Base-by-base conservation (phyloP, 2,113 vertebrate species). In the Aegithalos caudatus region DNA sequence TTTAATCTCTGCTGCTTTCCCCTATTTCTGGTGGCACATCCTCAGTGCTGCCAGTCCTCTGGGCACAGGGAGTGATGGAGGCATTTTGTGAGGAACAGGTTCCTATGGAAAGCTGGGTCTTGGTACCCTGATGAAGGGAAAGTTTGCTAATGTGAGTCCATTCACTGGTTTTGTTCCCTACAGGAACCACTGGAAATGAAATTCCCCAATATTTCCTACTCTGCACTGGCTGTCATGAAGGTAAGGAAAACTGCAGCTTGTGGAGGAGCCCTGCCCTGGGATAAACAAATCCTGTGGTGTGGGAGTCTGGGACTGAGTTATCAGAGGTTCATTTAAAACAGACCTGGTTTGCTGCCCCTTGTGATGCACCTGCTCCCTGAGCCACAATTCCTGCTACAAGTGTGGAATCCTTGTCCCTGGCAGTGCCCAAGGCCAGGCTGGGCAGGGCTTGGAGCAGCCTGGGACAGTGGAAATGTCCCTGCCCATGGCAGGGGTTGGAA, bases 181-280 rank as follows among this genome's bases (percentile, higher is more conserved):
- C 89, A 99, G 99, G 99, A 99, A 85, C 96, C 98, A 6, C 74
- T 99, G 77, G 99, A 99, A 97, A 93, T 98, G 92, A 99, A 98
- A 96, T 99, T 99, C 96, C 98, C 98, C 27, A 98, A 97, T 82
- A 97, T 99, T 69, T 99, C 99, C 2, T 97, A 97, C 86, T 97
- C 98, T 71, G 98, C 99, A 27, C 96, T 99, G 91, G 97, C 98
- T 71, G 95, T 99, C 70, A 98, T 99, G 98, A 99, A 99, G 99
- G 99, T 99, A 98, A 98, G 96, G 42, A 40, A 40, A 33, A 11
- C 9, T 22, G 7, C 40, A 69, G 71, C 11, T 45, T 0, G 6
- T 11, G 51, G 73, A 83, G 51, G n/a, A 77, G 50, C 65, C 64
- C 57, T 51, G 56, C 29, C 6, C 14, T 12, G 62, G 25, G 27